phyloP scores from a whole-genome alignment of 2,888 invertebrate genomes.

The Acronicta psi region DNA sequence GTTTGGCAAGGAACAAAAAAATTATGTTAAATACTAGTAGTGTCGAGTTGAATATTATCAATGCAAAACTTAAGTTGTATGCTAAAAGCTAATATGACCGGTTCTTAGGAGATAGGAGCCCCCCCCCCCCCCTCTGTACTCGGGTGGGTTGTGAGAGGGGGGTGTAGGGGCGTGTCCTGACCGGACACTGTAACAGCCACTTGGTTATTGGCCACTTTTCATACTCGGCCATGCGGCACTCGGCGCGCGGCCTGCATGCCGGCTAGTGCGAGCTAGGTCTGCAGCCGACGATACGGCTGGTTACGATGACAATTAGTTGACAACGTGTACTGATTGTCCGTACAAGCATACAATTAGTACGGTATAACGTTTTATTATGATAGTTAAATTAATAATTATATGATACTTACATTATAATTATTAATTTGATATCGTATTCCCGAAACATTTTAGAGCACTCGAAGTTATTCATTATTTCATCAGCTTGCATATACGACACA shows the following conservation, averaged over 20 bases:
- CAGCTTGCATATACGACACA: too few relatives aligned
- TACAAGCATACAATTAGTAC: too few relatives aligned
- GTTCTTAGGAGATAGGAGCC: constrained; percentile 2
- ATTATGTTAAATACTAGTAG: too few relatives aligned
- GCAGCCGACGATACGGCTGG: neutral
- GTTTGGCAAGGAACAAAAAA: too few relatives aligned
- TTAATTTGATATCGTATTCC: too few relatives aligned
- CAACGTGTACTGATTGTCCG: too few relatives aligned
- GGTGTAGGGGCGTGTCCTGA: constrained; percentile 49
- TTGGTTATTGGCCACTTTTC: constrained; percentile 61
- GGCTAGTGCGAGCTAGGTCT: constrained; percentile 1
- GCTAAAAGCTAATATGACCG: constrained; percentile 50
- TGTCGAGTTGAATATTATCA: neutral
- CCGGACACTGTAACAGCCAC: constrained; percentile 61
- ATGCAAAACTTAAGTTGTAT: constrained; percentile 42
- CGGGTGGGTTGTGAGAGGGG: constrained; percentile 21
- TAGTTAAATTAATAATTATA: too few relatives aligned
- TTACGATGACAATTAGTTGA: neutral
- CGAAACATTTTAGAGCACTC: too few relatives aligned
- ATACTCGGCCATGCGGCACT: constrained; percentile 9
- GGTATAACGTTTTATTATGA: too few relatives aligned
- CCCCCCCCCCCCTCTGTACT: constrained; percentile 22
- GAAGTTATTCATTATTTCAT: too few relatives aligned
- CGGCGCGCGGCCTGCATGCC: constrained; percentile 6
- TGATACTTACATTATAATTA: too few relatives aligned